Evolutionary conservation across 2,797 vertebrate species (phyloP), one percentile per base, ranked within the genome.

Genomic region (Clarias fuscus): DNA sequence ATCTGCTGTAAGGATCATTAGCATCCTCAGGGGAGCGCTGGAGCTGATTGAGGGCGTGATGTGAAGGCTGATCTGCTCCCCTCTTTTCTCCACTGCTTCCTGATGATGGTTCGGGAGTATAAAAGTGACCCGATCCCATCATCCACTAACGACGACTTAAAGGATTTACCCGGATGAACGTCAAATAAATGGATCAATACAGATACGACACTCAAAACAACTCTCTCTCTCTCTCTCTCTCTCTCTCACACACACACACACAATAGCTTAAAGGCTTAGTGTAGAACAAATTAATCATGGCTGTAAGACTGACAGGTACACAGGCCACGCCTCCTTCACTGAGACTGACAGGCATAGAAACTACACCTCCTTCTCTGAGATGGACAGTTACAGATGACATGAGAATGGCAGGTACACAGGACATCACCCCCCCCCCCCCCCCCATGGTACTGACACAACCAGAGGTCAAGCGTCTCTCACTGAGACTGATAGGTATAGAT

Each of bases 1-100:
- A 80, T 80, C 22, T 43, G 78, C 33, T n/a, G 33, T 64, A 17
- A 56, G 37, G 37, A 64, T 27, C 78, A 80, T 80, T 64, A 80
- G 22, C 3, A 7, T 43, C 78, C 59, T 80, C 78, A 7, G 1
- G 59, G 77, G 59, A 80, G n/a, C 33, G 6, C 1, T 58, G 17
- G 59, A 80, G 77, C 59, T 62, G 58, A 78, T 37, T 20, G 56
- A 61, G 20, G 20, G 77, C 58, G 22, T 80, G 78, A 64, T 64
- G 78, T 18, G 78, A 80, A 80, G 22, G 15, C 78, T 64, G 61
- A 80, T 79, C 27, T 53, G 10, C 18, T 76, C 48, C 27, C 2
- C n/a, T 22, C 10, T 22, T 22, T 22, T 37, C 76, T 61, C 18
- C 10, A 14, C 58, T 62, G 30, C 37, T 7, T 79, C 56, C 58